Evolutionary conservation across 2,888 invertebrate species (phyloP).

Genomic region (Melanophora roralis): DNA sequence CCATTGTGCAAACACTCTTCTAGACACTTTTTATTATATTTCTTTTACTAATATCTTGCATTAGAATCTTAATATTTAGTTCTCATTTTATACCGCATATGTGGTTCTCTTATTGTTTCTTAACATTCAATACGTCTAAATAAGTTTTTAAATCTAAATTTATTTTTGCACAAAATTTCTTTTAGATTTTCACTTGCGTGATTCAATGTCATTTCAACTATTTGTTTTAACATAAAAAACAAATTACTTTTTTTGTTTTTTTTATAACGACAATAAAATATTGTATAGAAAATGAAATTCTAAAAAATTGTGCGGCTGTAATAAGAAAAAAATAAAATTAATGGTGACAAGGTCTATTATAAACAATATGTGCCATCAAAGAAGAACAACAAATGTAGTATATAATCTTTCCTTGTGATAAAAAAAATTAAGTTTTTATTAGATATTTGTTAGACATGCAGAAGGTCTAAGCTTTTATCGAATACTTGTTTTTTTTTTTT

Average conservation of each 20-base stretch:
- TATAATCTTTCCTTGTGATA: not conserved
- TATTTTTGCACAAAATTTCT: not conserved
- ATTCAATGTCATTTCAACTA: slow-evolving; percentile 42
- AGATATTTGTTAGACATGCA: not conserved
- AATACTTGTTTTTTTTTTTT: too few relatives aligned
- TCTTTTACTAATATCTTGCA: not conserved
- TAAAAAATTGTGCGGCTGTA: slow-evolving; percentile 17
- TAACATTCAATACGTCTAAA: not conserved
- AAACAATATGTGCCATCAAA: slow-evolving; percentile 4
- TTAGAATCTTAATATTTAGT: too few relatives aligned
- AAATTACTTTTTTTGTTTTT: slow-evolving; percentile 12
- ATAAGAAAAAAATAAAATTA: slow-evolving; percentile 19
- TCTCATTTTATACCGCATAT: not conserved
- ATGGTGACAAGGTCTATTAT: slow-evolving; percentile 44
- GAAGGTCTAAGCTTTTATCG: too few relatives aligned
- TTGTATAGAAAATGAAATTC: slow-evolving; percentile 3
- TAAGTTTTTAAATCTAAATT: not conserved
- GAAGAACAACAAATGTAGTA: too few relatives aligned
- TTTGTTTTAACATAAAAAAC: slow-evolving; percentile 24
- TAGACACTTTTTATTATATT: too few relatives aligned
- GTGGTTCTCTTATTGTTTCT: not conserved
- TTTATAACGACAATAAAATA: slow-evolving; percentile 25
- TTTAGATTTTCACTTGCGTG: slow-evolving; percentile 34
- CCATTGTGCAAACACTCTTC: too few relatives aligned
- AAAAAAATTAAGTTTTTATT: too few relatives aligned